phyloP scores from a whole-genome alignment of 2,888 invertebrate species.

The Cyrtodaria siliqua region DNA sequence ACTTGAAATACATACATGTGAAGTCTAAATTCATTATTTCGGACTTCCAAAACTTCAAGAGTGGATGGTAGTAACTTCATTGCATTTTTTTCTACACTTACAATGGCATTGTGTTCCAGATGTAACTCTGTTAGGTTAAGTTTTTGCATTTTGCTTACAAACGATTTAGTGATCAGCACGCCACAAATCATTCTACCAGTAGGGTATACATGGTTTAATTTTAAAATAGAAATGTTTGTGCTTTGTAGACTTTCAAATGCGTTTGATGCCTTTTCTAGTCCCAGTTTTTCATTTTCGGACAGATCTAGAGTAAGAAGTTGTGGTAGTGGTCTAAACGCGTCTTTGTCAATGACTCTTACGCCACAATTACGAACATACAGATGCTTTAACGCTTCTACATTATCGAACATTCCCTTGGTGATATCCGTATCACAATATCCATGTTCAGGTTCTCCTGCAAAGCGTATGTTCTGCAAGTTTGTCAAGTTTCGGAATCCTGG shows the following conservation, averaged over 20 bases:
- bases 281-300: slow-evolving; percentile 23
- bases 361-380: slow-evolving; percentile 24
- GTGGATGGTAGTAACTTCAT: slow-evolving; percentile 17
- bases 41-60: slow-evolving; percentile 6
- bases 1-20: slow-evolving; percentile 27
- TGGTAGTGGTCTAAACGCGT: slow-evolving; percentile 14
- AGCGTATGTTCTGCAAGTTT: slow-evolving; percentile 11
- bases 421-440: too few species aligned
- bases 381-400: slow-evolving; percentile 5
- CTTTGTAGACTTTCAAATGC: slow-evolving; percentile 7
- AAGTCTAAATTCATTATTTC: slow-evolving; percentile 26
- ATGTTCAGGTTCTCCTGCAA: slow-evolving; percentile 15
- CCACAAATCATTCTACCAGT: slow-evolving; percentile 7
- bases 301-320: slow-evolving; percentile 34
- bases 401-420: slow-evolving; percentile 9
- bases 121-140: slow-evolving; percentile 26
- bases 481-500: slow-evolving; percentile 25
- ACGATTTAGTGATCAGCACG: not conserved
- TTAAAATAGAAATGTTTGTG: slow-evolving; percentile 12
- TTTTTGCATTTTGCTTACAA: slow-evolving; percentile 8
- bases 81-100: not conserved
- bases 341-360: slow-evolving; percentile 3
- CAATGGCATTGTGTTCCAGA: slow-evolving; percentile 28
- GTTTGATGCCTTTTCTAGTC: not conserved
- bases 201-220: slow-evolving; percentile 15